Conservation (phyloP, 2,797 vertebrate species). For the Acrocephalus scirpaceus region DNA sequence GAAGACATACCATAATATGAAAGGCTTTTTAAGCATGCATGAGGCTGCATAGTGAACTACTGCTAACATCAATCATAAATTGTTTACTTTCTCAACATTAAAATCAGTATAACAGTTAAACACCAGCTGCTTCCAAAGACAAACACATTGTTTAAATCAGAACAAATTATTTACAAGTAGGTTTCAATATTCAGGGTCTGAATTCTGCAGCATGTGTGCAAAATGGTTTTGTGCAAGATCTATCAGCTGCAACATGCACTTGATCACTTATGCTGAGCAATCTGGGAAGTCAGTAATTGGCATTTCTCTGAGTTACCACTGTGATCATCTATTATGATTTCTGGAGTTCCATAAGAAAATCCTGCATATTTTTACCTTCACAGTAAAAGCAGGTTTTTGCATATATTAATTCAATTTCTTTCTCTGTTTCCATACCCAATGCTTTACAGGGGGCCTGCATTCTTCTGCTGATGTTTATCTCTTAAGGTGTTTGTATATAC, state of each 20-base stretch:
- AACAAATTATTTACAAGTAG: conserved; percentile 58
- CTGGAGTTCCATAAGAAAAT: background rate
- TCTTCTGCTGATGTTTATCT: conserved; percentile 33
- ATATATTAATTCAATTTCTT: background rate
- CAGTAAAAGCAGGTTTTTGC: background rate
- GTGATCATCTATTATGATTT: conserved; percentile 27
- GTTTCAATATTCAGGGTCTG: conserved; percentile 12
- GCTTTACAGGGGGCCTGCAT: background rate
- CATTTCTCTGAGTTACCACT: background rate
- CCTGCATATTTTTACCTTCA: conserved; percentile 17
- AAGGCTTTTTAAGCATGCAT: background rate
- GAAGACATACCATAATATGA: background rate
- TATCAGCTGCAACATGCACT: background rate
- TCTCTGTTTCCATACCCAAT: background rate
- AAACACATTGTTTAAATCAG: conserved; percentile 57
- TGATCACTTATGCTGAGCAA: conserved; percentile 33
- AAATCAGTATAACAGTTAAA: conserved; percentile 48
- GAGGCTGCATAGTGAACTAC: background rate
- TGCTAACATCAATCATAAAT: conserved; percentile 36
- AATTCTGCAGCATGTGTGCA: conserved; percentile 33
- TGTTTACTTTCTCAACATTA: background rate
- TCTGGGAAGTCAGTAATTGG: conserved; percentile 27
- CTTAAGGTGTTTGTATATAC: conserved; percentile 20
- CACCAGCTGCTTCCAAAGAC: conserved; percentile 46
- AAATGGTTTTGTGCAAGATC: background rate